Conservation (phyloP, 2,113 vertebrate species). For the Trinectes maculatus region DNA sequence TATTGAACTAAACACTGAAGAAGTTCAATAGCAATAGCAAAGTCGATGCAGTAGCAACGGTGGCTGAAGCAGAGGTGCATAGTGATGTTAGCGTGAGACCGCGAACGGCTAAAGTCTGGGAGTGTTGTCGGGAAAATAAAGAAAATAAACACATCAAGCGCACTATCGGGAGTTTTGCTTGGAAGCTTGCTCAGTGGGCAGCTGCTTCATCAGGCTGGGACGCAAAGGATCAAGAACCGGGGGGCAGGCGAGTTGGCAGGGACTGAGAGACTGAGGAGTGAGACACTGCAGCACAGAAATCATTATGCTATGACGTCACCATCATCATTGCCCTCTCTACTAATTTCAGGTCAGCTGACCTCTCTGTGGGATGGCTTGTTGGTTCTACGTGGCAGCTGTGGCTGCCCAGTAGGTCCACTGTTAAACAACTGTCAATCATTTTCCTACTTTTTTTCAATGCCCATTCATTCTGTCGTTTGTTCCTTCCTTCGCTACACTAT, state of each 20-base stretch:
- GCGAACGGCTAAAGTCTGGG: conserved; percentile 22
- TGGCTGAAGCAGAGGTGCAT: conserved; percentile 14
- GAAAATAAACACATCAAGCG: too few species aligned
- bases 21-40: too few species aligned
- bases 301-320: conserved; percentile 49
- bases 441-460: conserved; percentile 6
- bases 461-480: conserved; percentile 6
- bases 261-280: conserved; percentile 27
- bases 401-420: conserved; percentile 29
- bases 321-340: not conserved
- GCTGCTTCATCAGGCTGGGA: conserved; percentile 63
- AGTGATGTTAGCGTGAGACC: conserved; percentile 15
- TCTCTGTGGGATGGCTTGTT: conserved; percentile 49
- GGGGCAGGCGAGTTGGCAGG: conserved; percentile 39
- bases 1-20: too few species aligned
- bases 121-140: too few species aligned
- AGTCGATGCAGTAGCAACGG: too few species aligned
- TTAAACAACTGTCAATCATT: conserved; percentile 16
- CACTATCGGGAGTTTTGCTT: conserved; percentile 49
- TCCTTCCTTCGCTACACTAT: not conserved
- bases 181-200: conserved; percentile 65
- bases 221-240: conserved; percentile 66
- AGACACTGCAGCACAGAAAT: conserved; percentile 52
- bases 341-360: conserved; percentile 47
- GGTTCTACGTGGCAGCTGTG: conserved; percentile 27